A percentile compares a stretch with the other conserved stretches of the same genome.
Evolutionary conservation across 2,797 vertebrate species (phyloP).

Genomic region (Varecia variegata): DNA sequence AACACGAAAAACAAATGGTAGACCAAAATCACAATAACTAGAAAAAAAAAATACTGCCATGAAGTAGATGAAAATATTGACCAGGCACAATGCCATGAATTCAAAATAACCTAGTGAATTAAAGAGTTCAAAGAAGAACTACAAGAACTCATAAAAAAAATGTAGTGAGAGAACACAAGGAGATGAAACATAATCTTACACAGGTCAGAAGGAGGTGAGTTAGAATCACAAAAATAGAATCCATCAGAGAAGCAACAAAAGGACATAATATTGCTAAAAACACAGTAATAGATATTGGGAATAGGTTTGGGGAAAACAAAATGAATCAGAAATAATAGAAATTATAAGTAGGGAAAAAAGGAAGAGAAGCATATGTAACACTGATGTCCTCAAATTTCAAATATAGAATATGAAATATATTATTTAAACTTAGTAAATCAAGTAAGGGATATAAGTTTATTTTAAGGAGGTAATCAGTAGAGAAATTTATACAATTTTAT

Average conservation of each 20-base stretch:
- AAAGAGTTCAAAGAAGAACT: conserved; percentile 14
- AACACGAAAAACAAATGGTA: conserved; percentile 23
- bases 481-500: background rate
- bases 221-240: conserved; percentile 5
- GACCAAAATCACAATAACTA: background rate
- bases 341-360: background rate
- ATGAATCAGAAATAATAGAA: background rate
- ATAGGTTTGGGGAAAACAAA: background rate
- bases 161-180: background rate
- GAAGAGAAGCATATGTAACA: background rate
- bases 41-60: conserved; percentile 26
- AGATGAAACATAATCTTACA: background rate
- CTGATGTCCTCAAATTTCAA: background rate
- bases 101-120: conserved; percentile 30
- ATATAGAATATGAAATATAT: background rate
- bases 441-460: background rate
- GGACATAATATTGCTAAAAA: background rate
- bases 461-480: background rate
- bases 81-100: background rate
- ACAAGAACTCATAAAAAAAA: background rate
- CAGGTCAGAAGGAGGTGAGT: background rate
- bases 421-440: background rate
- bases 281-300: background rate
- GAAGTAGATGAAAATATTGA: conserved; percentile 48
- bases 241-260: background rate